Base-by-base conservation (phyloP, 1,140 invertebrate genomes). In the Rhyzopertha dominica region DNA sequence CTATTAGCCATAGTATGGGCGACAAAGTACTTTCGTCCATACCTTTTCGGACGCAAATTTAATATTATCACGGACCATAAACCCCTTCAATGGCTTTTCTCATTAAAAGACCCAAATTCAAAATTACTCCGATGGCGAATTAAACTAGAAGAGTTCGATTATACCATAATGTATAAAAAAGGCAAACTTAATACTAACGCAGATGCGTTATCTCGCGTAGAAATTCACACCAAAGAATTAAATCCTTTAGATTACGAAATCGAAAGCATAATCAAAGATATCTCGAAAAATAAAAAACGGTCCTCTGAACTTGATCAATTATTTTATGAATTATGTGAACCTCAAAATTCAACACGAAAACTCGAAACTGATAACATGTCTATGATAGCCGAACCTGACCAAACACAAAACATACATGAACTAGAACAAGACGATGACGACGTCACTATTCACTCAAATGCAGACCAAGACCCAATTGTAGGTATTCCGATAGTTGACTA, bases 1-100 rank as follows among this genome's bases (percentile, higher is more conserved):
- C 49, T 5, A 57, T 48, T 8, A 59, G n/a, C 55, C 4, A 61
- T 63, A 9, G 55, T 75, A 10, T 67, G 61, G 58, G 66, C 65
- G 5, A 58, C 70, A 4, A 59, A 67, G 37, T 51, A 69, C 40
- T 72, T 71, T 37, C 29, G 61, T 17, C 59, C 58, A 5, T 66
- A 66, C 43, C 22, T 65, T 7, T 60, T 17, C 4, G 17, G 4
- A 17, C 17, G 5, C n/a, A n/a, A n/a, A n/a, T n/a, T n/a, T n/a
- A n/a, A n/a, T n/a, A n/a, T n/a, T n/a, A n/a, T n/a, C n/a, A 19
- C 19, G 16, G 18, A 38, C 13, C 36, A 38, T 13, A 38, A 38
- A 14, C 19, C 36, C 13, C 13, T 38, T 4, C 18, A 24, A 7
- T 38, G 36, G 36, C 19, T 38, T 4, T 38, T 38, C 19, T 23